These are phyloP conservation scores for Pseudorasbora parva DNA, from an alignment of 2,113 vertebrate genomes.

Conservation along the genomic window DNA sequence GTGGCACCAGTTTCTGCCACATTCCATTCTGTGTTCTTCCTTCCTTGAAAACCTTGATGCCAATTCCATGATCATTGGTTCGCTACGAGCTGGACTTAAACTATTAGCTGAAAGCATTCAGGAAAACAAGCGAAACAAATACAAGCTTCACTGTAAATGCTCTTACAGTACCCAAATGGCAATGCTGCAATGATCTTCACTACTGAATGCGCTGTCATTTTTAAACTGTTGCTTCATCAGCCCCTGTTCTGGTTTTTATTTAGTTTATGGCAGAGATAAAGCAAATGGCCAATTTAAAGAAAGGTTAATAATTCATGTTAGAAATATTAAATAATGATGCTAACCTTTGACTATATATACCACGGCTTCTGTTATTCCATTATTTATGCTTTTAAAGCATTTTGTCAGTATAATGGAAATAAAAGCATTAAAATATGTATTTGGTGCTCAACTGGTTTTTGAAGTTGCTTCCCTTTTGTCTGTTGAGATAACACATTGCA, in stretches of 20 bases:
- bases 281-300: background rate
- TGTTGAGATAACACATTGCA: background rate
- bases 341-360: background rate
- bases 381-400: slow-evolving; percentile 6
- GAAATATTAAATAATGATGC: background rate
- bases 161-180: background rate
- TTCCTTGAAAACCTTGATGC: background rate
- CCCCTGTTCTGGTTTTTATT: background rate
- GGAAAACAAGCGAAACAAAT: background rate
- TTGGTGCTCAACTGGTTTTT: slow-evolving; percentile 18
- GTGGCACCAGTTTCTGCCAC: background rate
- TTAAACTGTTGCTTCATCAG: background rate
- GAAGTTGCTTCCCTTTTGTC: slow-evolving; percentile 25
- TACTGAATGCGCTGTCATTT: background rate
- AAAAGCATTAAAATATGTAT: background rate
- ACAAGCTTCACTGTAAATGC: background rate
- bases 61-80: background rate
- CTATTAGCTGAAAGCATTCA: background rate
- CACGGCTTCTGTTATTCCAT: background rate
- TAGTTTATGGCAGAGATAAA: background rate
- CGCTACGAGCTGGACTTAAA: background rate
- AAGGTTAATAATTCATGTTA: background rate
- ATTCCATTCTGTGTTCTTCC: background rate
- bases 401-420: background rate
- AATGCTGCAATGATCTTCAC: background rate